Percentiles rank a stretch among this genome's conserved stretches.
phyloP scores from a whole-genome alignment of 2,888 invertebrate species.

The Caradrina kadenii region DNA sequence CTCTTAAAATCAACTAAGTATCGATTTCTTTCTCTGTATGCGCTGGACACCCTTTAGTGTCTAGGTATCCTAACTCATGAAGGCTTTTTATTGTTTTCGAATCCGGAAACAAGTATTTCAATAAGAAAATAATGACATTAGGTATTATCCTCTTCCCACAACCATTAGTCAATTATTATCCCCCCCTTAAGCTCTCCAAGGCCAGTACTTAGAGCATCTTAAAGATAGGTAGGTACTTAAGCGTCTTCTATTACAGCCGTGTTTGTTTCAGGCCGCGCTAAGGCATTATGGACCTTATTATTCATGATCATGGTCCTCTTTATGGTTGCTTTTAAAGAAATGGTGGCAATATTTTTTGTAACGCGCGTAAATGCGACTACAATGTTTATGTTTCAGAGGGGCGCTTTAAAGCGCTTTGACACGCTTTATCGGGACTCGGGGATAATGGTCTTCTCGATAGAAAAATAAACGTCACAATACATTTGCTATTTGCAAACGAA shows the following conservation, averaged over 20 bases:
- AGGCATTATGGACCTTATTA: constrained; percentile 49
- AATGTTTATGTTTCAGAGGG: constrained; percentile 44
- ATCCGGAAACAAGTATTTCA: not conserved
- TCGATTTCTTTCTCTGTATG: not conserved
- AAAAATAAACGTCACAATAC: constrained; percentile 30
- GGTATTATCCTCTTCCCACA: constrained; percentile 9
- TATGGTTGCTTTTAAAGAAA: constrained; percentile 52
- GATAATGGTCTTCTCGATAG: constrained; percentile 21
- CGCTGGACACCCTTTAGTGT: not conserved
- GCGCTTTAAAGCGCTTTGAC: constrained; percentile 41
- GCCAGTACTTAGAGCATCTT: constrained; percentile 19
- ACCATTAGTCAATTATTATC: constrained; percentile 12
- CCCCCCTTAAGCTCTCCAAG: constrained; percentile 6
- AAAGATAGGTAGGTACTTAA: constrained; percentile 28
- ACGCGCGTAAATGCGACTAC: constrained; percentile 20
- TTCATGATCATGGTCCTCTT: constrained; percentile 45
- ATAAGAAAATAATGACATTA: constrained; percentile 1
- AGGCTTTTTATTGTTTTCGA: not conserved
- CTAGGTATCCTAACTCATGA: not conserved
- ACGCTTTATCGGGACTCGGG: constrained; percentile 12
- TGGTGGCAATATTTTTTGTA: constrained; percentile 32
- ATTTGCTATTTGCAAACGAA: constrained; percentile 6
- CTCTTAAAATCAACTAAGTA: too few species aligned
- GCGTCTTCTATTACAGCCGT: constrained; percentile 43
- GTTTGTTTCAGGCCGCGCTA: constrained; percentile 44